These are phyloP conservation scores for Sitophilus oryzae DNA, from an alignment of 1,140 invertebrate species.

Conservation along the genomic window DNA sequence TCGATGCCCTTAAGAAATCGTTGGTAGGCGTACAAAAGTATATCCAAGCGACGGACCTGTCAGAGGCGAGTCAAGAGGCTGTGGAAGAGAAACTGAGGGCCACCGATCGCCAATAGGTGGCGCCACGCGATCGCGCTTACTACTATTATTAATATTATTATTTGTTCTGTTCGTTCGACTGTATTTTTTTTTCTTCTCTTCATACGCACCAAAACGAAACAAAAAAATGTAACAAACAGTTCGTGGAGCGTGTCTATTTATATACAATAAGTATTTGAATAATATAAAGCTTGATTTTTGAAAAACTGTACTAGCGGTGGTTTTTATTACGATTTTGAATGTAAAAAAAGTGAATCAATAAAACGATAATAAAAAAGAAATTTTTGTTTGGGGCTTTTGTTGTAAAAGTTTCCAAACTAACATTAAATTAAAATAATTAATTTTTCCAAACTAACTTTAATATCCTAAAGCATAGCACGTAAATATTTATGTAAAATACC, in stretches of 20 bases:
- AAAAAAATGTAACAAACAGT: too few relatives aligned
- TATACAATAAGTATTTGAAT: conserved; percentile 43
- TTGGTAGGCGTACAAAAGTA: conserved; percentile 94
- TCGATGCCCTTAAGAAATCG: conserved; percentile 92
- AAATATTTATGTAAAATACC: too few relatives aligned
- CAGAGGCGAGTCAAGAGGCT: conserved; percentile 84
- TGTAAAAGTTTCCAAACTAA: too few relatives aligned
- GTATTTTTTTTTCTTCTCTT: too few relatives aligned
- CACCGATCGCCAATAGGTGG: conserved; percentile 78
- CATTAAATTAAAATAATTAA: too few relatives aligned
- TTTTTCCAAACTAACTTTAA: too few relatives aligned
- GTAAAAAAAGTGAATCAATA: too few relatives aligned
- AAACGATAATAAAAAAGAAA: too few relatives aligned
- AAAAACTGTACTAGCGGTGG: conserved; percentile 26
- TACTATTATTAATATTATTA: conserved; percentile 24
- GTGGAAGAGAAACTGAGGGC: conserved; percentile 88
- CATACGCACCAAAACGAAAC: conserved; percentile 35
- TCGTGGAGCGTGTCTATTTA: conserved; percentile 41
- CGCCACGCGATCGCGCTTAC: conserved; percentile 11
- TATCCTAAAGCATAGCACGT: too few relatives aligned
- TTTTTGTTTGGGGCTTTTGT: too few relatives aligned
- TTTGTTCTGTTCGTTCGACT: conserved; percentile 36
- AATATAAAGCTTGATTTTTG: conserved; percentile 46
- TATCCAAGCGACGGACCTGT: conserved; percentile 90
- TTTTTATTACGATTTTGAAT: conserved; percentile 21